Conservation (phyloP, 2,797 vertebrate species). For the Poeciliopsis gracilis region DNA sequence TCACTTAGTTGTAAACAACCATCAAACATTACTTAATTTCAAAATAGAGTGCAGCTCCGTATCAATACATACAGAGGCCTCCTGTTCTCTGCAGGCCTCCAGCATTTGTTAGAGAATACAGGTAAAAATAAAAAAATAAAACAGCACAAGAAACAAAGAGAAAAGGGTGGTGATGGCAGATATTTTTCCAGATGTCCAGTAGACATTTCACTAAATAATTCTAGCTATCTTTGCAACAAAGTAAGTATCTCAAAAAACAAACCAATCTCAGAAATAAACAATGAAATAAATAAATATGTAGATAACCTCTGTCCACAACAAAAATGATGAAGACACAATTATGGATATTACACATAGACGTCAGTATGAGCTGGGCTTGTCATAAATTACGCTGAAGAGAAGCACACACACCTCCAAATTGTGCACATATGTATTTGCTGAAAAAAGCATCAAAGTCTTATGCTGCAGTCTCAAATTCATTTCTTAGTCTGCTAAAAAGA, state of each 20-base stretch:
- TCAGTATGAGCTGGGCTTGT: neutral
- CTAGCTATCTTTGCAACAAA: neutral
- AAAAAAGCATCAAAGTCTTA: neutral
- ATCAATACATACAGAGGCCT: neutral
- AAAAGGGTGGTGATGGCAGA: neutral
- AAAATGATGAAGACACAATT: neutral
- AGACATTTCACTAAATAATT: neutral
- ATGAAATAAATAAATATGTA: neutral
- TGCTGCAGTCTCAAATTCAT: neutral
- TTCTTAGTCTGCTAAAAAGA: neutral
- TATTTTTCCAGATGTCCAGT: neutral
- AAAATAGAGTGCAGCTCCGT: neutral
- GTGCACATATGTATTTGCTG: neutral
- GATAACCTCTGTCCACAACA: neutral
- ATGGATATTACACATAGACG: neutral
- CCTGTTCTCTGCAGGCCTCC: neutral
- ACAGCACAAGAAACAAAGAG: neutral
- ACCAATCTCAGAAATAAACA: neutral
- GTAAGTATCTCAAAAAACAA: neutral
- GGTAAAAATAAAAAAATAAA: neutral
- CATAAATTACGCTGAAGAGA: neutral
- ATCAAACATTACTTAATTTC: neutral
- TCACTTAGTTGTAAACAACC: neutral
- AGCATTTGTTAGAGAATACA: neutral
- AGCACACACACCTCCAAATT: neutral